phyloP scores from a whole-genome alignment of 1,140 invertebrate genomes.

The Drosophila tsacasi region DNA sequence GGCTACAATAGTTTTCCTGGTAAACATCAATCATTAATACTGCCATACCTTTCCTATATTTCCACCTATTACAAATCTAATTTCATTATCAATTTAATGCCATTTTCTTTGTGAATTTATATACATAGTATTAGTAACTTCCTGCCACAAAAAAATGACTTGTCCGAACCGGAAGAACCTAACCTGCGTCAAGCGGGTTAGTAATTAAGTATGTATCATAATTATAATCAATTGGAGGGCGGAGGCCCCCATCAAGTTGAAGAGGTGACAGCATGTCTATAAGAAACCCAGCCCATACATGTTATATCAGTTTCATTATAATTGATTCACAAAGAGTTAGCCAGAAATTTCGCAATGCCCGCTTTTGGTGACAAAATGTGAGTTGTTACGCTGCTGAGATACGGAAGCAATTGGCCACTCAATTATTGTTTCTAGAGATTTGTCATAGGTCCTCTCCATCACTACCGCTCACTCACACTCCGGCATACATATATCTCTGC shows the following conservation, averaged over 20 bases:
- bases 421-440: slow-evolving; percentile 24
- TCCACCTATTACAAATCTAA: slow-evolving; percentile 9
- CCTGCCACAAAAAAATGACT: slow-evolving; percentile 25
- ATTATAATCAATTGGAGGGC: slow-evolving; percentile 39
- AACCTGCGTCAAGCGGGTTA: slow-evolving; percentile 30
- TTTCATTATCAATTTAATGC: slow-evolving; percentile 22
- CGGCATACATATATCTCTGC: slow-evolving; percentile 11
- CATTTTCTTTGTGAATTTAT: slow-evolving; percentile 10
- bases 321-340: slow-evolving; percentile 64
- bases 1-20: neutral
- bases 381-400: slow-evolving; percentile 31
- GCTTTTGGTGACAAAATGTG: slow-evolving; percentile 37
- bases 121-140: slow-evolving; percentile 8
- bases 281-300: slow-evolving; percentile 47
- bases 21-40: slow-evolving; percentile 1
- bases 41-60: neutral
- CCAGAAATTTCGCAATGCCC: slow-evolving; percentile 50
- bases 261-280: slow-evolving; percentile 77
- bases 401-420: slow-evolving; percentile 48
- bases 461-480: neutral
- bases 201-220: slow-evolving; percentile 50
- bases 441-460: slow-evolving; percentile 33
- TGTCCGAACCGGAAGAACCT: slow-evolving; percentile 26
- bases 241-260: slow-evolving; percentile 15
- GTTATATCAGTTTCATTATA: slow-evolving; percentile 65